Evolutionary conservation across 2,888 invertebrate genomes (phyloP).

Genomic region (Branchipolynoe longqiensis): DNA sequence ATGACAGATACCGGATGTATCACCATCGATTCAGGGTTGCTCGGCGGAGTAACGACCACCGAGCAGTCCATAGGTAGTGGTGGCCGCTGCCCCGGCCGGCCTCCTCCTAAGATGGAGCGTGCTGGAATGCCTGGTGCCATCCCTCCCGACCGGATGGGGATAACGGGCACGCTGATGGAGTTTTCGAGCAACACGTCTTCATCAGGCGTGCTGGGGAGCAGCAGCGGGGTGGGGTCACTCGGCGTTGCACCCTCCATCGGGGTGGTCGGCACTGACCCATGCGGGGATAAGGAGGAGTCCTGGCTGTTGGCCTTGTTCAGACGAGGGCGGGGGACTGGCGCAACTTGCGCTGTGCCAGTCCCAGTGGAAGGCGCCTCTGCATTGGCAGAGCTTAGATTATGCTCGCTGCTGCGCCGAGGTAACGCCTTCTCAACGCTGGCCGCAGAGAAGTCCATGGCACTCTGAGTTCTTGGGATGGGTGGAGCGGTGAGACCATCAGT

Average conservation of each 20-base stretch:
- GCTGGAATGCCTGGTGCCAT: not conserved
- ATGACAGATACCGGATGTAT: slow-evolving; percentile 21
- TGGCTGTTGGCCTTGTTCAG: not conserved
- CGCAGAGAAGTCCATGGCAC: slow-evolving; percentile 43
- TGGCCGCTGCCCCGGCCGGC: not conserved
- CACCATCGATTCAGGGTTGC: not conserved
- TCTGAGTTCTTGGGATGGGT: slow-evolving; percentile 57
- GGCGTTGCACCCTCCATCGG: not conserved
- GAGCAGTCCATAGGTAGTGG: no score
- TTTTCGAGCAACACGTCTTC: not conserved
- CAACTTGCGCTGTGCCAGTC: not conserved
- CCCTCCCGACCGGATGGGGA: slow-evolving; percentile 5
- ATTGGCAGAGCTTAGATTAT: slow-evolving; percentile 18
- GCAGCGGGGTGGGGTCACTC: not conserved
- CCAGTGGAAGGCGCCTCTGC: not conserved
- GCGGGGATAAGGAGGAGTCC: slow-evolving; percentile 19
- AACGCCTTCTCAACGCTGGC: slow-evolving; percentile 21
- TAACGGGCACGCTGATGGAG: not conserved
- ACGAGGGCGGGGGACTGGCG: slow-evolving; percentile 10
- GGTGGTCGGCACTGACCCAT: slow-evolving; percentile 13
- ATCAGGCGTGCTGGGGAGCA: slow-evolving; percentile 3
- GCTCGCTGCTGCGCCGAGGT: slow-evolving; percentile 5
- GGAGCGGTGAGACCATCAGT: not conserved
- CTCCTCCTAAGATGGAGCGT: not conserved
- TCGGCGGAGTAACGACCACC: no score